Conservation (phyloP, 2,797 vertebrate species). For the Diceros bicornis region DNA sequence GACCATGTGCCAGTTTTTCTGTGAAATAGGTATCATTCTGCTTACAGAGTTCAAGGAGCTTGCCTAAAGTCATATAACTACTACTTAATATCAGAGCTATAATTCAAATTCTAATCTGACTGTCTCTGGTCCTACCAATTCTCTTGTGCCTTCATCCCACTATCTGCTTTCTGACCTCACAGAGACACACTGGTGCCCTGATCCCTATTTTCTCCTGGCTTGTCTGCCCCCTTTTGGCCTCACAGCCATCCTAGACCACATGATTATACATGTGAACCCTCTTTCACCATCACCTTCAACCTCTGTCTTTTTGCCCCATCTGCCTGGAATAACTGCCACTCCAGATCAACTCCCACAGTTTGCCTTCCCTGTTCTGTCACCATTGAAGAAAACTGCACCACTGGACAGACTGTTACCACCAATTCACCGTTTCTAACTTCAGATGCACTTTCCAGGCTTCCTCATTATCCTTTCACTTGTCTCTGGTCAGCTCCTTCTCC, state of each 20-base stretch:
- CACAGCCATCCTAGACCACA: background rate
- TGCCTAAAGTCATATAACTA: conserved; percentile 12
- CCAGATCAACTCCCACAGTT: background rate
- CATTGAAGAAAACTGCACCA: background rate
- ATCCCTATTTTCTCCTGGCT: background rate
- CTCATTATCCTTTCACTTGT: conserved; percentile 39
- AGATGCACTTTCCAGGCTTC: background rate
- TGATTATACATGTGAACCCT: background rate
- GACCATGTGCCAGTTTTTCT: background rate
- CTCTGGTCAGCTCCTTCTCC: conserved; percentile 1
- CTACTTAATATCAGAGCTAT: conserved; percentile 4
- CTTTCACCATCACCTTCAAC: background rate
- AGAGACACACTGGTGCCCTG: background rate
- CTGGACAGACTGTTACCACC: background rate
- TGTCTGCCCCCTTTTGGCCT: background rate
- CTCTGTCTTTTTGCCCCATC: background rate
- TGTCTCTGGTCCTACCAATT: background rate
- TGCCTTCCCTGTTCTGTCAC: conserved; percentile 17
- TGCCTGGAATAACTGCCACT: background rate
- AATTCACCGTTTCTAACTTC: background rate
- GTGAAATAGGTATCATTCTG: background rate
- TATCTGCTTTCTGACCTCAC: background rate
- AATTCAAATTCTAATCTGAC: background rate
- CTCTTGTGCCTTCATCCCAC: background rate
- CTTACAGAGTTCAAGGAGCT: conserved; percentile 53